These are phyloP conservation scores for Motacilla tschutschensis DNA, from an alignment of 2,113 vertebrate genomes.

Conservation along the genomic window DNA sequence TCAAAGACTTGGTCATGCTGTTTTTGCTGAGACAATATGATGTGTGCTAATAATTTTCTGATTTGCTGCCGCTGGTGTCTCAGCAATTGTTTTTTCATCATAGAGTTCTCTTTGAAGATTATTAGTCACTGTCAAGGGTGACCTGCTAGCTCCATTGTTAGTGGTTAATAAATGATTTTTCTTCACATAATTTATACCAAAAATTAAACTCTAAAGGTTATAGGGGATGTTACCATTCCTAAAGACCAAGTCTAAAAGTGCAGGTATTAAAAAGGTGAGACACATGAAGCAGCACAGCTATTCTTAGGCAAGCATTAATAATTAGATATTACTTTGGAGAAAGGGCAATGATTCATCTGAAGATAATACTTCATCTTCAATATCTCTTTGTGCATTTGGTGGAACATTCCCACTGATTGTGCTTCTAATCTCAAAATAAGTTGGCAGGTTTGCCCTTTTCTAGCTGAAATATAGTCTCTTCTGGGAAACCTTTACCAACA, in stretches of 20 bases:
- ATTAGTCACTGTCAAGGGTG: constrained; percentile 15
- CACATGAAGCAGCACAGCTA: constrained; percentile 23
- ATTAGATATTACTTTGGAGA: constrained; percentile 68
- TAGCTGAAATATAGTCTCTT: constrained; percentile 64
- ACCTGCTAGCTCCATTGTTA: background rate
- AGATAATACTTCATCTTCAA: constrained; percentile 46
- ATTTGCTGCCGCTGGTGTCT: background rate
- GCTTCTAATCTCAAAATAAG: constrained; percentile 67
- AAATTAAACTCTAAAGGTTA: constrained; percentile 51
- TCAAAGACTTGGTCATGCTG: background rate
- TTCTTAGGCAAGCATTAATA: constrained; percentile 58
- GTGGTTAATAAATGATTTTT: constrained; percentile 4
- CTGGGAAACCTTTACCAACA: constrained; percentile 57
- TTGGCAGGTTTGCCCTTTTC: constrained; percentile 72
- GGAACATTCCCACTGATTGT: constrained; percentile 50
- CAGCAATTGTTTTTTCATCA: background rate
- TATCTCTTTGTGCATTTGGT: constrained; percentile 56
- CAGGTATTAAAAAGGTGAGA: constrained; percentile 37
- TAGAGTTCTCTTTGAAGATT: background rate
- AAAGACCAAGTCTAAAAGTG: constrained; percentile 14
- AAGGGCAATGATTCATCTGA: constrained; percentile 71
- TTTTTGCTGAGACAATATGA: background rate
- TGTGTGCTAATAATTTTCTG: background rate
- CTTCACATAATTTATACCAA: constrained; percentile 30
- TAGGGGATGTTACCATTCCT: background rate